Percentiles rank a stretch among this genome's conserved stretches.
Conservation (phyloP, 2,888 invertebrate species). For the Patella ulyssiponensis region DNA sequence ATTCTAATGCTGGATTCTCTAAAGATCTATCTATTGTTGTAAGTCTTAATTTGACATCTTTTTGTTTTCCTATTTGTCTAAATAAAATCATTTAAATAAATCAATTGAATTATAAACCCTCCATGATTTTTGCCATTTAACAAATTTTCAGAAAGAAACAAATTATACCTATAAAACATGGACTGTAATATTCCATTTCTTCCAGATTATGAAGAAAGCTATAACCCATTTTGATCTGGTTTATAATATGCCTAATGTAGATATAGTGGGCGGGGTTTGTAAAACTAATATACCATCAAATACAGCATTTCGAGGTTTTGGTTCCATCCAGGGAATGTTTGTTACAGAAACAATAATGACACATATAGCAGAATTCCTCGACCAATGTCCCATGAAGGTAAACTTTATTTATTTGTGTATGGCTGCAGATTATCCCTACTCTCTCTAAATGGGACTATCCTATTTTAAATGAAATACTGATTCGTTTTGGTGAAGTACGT, state of each 20-base stretch:
- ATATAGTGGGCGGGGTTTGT: slow-evolving; percentile 80
- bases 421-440: no score
- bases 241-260: slow-evolving; percentile 83
- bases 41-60: slow-evolving; percentile 20
- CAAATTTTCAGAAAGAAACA: neutral
- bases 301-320: slow-evolving; percentile 85
- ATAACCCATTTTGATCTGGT: slow-evolving; percentile 74
- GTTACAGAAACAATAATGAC: slow-evolving; percentile 45
- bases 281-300: slow-evolving; percentile 92
- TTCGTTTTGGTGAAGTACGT: no score
- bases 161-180: neutral
- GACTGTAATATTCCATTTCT: slow-evolving; percentile 29
- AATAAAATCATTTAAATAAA: neutral
- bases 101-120: neutral
- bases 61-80: neutral
- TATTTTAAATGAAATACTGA: no score
- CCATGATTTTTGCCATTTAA: neutral
- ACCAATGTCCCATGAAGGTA: slow-evolving; percentile 77
- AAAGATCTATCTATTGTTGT: slow-evolving; percentile 51
- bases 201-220: slow-evolving; percentile 85
- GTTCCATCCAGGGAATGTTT: slow-evolving; percentile 53
- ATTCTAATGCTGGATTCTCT: slow-evolving; percentile 55
- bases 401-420: no score
- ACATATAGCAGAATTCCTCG: slow-evolving; percentile 78
- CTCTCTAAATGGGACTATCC: no score